A percentile compares a stretch with the other conserved stretches of the same genome.
These are phyloP conservation scores for Phymatocera aterrima DNA, from an alignment of 2,888 invertebrate genomes.

Conservation along the genomic window DNA sequence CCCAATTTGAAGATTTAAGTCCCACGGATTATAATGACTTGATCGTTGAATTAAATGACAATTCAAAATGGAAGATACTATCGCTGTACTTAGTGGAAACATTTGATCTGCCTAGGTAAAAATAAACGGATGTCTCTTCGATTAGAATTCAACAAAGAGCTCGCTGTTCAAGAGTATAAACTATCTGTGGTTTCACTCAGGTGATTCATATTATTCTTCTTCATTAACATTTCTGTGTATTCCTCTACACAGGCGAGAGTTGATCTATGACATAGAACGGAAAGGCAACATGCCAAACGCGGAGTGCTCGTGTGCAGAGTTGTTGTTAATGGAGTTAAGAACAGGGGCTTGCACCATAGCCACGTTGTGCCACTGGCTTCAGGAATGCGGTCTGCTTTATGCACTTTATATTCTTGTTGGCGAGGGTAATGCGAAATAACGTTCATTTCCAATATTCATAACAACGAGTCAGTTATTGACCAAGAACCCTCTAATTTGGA, in stretches of 20 bases:
- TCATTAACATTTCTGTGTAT: not conserved
- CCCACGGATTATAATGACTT: too few species aligned
- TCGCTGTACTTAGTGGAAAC: too few species aligned
- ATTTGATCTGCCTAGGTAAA: too few species aligned
- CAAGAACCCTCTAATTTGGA: not conserved
- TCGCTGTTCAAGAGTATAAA: too few species aligned
- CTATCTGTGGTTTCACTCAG: too few species aligned
- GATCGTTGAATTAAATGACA: too few species aligned
- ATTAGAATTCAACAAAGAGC: too few species aligned
- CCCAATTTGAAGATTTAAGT: too few species aligned
- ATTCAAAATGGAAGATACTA: too few species aligned
- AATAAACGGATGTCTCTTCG: too few species aligned
- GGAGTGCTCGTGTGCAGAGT: slow-evolving; percentile 56
- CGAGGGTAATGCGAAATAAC: slow-evolving; percentile 58
- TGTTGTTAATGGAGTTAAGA: slow-evolving; percentile 61
- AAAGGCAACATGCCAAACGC: slow-evolving; percentile 17
- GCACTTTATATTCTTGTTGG: slow-evolving; percentile 60
- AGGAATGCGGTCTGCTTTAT: slow-evolving; percentile 59
- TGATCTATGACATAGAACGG: slow-evolving; percentile 19
- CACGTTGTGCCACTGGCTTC: slow-evolving; percentile 59
- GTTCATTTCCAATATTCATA: not conserved
- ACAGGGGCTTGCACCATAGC: slow-evolving; percentile 64
- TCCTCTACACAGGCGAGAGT: not conserved
- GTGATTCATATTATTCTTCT: too few species aligned
- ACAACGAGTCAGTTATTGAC: too few species aligned